Evolutionary conservation across 2,113 vertebrate species (phyloP), one percentile per base, ranked within the genome.

Genomic region (Polyodon spathula): DNA sequence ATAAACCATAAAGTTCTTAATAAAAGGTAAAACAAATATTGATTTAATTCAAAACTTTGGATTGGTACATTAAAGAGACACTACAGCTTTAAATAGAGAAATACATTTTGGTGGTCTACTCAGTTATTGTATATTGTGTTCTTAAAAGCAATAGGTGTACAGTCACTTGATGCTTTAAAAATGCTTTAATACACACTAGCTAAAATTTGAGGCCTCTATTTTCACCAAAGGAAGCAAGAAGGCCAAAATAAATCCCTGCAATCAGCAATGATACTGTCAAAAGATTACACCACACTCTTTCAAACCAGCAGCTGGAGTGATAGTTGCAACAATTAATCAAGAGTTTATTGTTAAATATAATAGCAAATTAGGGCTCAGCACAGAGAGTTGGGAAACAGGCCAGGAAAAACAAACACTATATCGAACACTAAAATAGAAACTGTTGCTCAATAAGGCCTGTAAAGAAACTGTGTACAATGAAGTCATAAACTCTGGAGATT

Each of bases 401-500:
- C 59, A 64, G 65, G 63, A 65, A 61, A 67, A 51, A 57, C 14
- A 67, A 14, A 40, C 62, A 59, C 58, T 9, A 59, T 17, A 38
- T 38, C 58, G 56, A 48, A 58, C 27, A 15, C 15, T 15, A 52
- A 12, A 37, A 4, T 52, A 51, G 37, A 27, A 59, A 37, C 37
- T 52, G 46, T 37, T 67, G 65, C 50, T 53, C 10, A 71, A 17
- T 12, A 2, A 15, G 54, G n/a, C 58, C 53, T 62, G 60, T 44
- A 61, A 54, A 52, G 50, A 68, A 68, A 55, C 64, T 56, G 39
- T 52, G 9, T 53, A 37, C 27, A 53, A 58, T 58, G 64, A 60
- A 63, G 53, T 63, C 63, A 62, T 51, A 59, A 54, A 59, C 43
- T 55, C 5, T 55, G 44, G 42, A 62, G n/a, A 44, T 59, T 65